Base-by-base conservation (phyloP, 1,140 invertebrate species). In the Panonychus citri region DNA sequence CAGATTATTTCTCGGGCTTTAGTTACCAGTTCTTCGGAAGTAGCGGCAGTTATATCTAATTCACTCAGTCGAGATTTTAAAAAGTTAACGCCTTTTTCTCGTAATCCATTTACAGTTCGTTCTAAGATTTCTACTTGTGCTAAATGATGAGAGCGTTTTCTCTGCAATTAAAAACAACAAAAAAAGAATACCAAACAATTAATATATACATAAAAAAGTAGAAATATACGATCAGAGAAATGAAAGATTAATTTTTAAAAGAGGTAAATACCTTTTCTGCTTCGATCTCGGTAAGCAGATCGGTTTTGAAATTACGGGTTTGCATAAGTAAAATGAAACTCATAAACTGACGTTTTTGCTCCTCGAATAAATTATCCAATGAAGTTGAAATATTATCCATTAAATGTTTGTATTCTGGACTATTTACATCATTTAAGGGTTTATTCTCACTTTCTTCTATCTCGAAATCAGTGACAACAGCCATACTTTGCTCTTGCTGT, bases 1-100 rank as follows among this genome's bases (percentile, higher is more conserved):
- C 84, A 75, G 8, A 91, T 85, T 61, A 94, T 93, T 69, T 89
- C 84, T 69, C 91, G 90, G 27, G 86, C 68, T 69, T 88, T 86
- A 1, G 80, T 78, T 13, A 91, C 72, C 52, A 93, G 72, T 69
- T 91, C 86, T 34, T 82, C 80, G 0, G 84, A 83, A 56, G 78
- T 81, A 3, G 79, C 80, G 8, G 80, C 78, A 66, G 84, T 79
- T 60, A 91, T 89, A 55, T 83, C 86, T 59, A 95, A 72, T 67
- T 93, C 87, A 58, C 78, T 81, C 78, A 94, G 85, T 54, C 87
- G 75, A n/a, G 81, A 78, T 66, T 89, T 86, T 10, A 95, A 70
- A 42, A 91, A 70, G 24, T 78, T 79, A n/a, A 91, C 84, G 64
- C 87, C 89, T 66, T 93, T 86, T 62, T 85, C 82, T 58, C 89